These are phyloP conservation scores for Chloroceryle amazona DNA, from an alignment of 2,797 vertebrate genomes.

Conservation along the genomic window DNA sequence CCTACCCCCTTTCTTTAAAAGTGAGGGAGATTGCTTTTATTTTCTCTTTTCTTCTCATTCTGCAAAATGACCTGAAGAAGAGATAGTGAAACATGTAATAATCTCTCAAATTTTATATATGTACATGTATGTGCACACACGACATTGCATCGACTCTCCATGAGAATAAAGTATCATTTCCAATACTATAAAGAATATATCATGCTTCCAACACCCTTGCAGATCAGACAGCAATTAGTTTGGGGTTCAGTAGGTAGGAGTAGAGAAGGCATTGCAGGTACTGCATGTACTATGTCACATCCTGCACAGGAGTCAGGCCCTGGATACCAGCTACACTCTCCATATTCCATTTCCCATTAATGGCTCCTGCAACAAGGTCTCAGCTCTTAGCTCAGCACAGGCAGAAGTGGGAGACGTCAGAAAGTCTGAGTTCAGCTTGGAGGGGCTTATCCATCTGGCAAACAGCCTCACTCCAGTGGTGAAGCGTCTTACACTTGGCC, in stretches of 20 bases:
- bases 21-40: background rate
- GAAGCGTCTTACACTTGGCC: conserved; percentile 33
- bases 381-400: background rate
- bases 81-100: background rate
- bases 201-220: background rate
- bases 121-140: rapidly evolving
- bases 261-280: background rate
- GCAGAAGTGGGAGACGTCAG: conserved; percentile 25
- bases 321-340: background rate
- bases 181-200: background rate
- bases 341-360: background rate
- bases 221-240: background rate
- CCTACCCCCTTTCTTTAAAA: background rate
- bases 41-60: background rate
- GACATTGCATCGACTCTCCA: background rate
- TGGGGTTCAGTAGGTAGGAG: background rate
- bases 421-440: conserved; percentile 45
- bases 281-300: rapidly evolving
- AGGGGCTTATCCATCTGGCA: conserved; percentile 55
- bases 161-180: background rate
- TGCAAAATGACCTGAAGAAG: background rate
- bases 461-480: background rate
- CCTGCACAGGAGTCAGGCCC: background rate
- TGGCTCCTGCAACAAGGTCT: background rate
- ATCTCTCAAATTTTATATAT: background rate